phyloP scores from a whole-genome alignment of 2,113 vertebrate species.

The Aphelocoma coerulescens region DNA sequence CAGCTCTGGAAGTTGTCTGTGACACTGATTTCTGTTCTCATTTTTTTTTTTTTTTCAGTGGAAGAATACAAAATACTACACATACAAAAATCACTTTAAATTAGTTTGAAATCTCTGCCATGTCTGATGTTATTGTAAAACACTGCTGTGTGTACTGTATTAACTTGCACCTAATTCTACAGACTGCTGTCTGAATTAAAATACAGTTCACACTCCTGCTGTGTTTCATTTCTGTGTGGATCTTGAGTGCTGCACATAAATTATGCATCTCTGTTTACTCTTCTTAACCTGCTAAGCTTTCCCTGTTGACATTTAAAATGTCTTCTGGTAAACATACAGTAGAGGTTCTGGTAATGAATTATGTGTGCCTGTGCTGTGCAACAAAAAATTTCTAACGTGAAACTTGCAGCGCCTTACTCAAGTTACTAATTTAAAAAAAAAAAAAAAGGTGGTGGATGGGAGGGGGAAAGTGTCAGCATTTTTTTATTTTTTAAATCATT shows the following conservation, averaged over 20 bases:
- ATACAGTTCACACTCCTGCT: background rate
- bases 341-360: constrained; percentile 12
- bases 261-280: background rate
- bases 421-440: constrained; percentile 8
- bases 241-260: background rate
- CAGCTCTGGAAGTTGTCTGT: background rate
- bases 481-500: constrained; percentile 38
- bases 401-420: constrained; percentile 67
- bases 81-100: background rate
- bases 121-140: background rate
- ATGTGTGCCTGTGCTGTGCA: constrained; percentile 55
- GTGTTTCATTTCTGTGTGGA: constrained; percentile 18
- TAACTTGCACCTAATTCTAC: background rate
- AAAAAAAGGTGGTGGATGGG: constrained; percentile 5
- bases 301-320: background rate
- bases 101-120: background rate
- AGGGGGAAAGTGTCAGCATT: constrained; percentile 64
- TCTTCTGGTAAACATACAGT: background rate
- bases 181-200: background rate
- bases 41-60: background rate
- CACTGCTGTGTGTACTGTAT: background rate
- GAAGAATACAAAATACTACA: background rate
- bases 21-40: background rate
- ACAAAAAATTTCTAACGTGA: background rate
- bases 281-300: constrained; percentile 26